Conservation (phyloP, 2,113 vertebrate species). For the Chitala chitala region DNA sequence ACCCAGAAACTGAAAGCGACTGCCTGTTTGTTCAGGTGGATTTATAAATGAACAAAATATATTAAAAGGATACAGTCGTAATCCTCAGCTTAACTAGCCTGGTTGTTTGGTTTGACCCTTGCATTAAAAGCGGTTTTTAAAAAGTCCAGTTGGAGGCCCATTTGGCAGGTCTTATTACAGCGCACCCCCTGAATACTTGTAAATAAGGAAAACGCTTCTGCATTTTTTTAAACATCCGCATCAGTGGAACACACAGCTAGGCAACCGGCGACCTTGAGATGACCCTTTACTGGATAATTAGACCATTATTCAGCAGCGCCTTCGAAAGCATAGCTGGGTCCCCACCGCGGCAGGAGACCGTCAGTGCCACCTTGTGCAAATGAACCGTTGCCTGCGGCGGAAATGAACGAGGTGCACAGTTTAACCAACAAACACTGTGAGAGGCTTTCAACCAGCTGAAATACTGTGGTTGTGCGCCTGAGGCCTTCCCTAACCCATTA, state of each 20-base stretch:
- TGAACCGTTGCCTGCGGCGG: background rate
- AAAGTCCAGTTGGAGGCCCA: no score
- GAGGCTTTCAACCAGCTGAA: slow-evolving; percentile 3
- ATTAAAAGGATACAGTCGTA: no score
- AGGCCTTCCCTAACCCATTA: background rate
- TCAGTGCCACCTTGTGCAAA: background rate
- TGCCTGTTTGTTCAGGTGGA: no score
- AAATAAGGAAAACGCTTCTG: background rate
- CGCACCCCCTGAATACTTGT: background rate
- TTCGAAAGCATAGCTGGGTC: background rate
- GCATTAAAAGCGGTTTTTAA: no score
- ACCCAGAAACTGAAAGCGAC: no score
- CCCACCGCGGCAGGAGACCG: background rate
- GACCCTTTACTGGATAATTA: background rate
- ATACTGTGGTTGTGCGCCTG: background rate
- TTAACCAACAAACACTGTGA: background rate
- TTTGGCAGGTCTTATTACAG: no score
- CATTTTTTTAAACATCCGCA: background rate
- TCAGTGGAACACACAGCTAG: background rate
- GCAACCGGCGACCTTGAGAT: no score
- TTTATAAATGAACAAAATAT: no score
- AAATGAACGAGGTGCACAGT: background rate
- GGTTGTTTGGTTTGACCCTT: no score
- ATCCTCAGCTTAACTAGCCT: no score
- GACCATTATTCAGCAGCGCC: background rate